These are phyloP conservation scores for Lepidurus couesii DNA, from an alignment of 1,140 invertebrate species.

Conservation along the genomic window DNA sequence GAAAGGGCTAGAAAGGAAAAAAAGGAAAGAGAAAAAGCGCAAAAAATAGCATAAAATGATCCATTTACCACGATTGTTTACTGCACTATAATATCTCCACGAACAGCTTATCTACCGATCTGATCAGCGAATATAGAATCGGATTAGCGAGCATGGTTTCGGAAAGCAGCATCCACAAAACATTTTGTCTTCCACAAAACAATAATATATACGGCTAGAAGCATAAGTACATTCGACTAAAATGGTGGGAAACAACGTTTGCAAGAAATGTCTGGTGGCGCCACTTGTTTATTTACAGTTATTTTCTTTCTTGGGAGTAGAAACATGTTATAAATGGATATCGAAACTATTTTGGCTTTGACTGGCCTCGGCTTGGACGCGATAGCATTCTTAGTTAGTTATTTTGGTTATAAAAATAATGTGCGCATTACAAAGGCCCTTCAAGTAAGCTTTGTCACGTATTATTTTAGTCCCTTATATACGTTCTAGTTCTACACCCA, in stretches of 20 bases:
- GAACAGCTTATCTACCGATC: too few relatives aligned
- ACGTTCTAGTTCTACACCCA: not conserved
- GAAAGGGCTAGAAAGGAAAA: not conserved
- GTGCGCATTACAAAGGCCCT: not conserved
- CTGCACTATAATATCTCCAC: too few relatives aligned
- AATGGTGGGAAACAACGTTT: too few relatives aligned
- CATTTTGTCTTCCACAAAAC: too few relatives aligned
- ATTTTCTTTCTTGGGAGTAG: not conserved
- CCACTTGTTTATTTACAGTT: not conserved
- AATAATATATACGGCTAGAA: too few relatives aligned
- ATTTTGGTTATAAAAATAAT: not conserved
- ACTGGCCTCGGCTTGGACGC: not conserved
- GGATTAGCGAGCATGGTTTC: too few relatives aligned
- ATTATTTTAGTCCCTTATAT: not conserved
- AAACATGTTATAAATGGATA: conserved; percentile 8
- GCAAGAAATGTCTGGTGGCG: not conserved
- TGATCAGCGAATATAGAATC: too few relatives aligned
- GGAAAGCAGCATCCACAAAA: too few relatives aligned
- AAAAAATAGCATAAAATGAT: too few relatives aligned
- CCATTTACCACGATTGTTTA: too few relatives aligned
- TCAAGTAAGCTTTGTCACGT: not conserved
- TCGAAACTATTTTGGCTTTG: not conserved
- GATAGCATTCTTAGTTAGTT: not conserved
- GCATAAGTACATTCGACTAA: too few relatives aligned
- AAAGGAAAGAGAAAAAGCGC: too few relatives aligned